Evolutionary conservation across 1,140 invertebrate species (phyloP).

Genomic region (Linepithema humile): DNA sequence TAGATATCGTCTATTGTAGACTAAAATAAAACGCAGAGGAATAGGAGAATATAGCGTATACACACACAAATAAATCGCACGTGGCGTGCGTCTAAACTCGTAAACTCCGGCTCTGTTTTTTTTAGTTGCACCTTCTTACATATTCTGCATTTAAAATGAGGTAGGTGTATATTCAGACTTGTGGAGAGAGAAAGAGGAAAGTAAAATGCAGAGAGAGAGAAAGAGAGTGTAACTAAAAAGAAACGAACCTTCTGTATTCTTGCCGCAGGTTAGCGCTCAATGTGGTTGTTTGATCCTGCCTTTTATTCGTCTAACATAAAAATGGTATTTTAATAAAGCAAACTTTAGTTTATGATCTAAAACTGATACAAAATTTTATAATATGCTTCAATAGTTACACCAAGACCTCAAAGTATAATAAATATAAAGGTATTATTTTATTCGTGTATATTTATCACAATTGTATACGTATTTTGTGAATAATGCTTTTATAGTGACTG

Average conservation of each 20-base stretch:
- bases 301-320: not conserved
- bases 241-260: constrained; percentile 14
- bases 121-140: constrained; percentile 23
- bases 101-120: constrained; percentile 33
- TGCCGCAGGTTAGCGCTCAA: constrained; percentile 39
- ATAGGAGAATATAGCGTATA: constrained; percentile 25
- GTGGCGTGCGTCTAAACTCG: constrained; percentile 32
- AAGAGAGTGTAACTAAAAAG: constrained; percentile 54
- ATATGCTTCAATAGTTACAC: not conserved
- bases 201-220: constrained; percentile 20
- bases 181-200: constrained; percentile 1
- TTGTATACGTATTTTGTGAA: not conserved
- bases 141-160: constrained; percentile 60
- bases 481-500: not conserved
- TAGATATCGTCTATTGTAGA: constrained; percentile 44
- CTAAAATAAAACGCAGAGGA: constrained; percentile 39
- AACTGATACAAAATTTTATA: not conserved
- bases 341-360: not conserved
- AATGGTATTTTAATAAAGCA: constrained; percentile 9
- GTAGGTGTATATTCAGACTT: constrained; percentile 39
- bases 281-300: constrained; percentile 31
- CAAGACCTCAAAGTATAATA: not conserved
- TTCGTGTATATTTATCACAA: not conserved
- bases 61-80: constrained; percentile 50
- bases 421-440: not conserved